phyloP scores from a whole-genome alignment of 2,113 vertebrate genomes.

The Xenopus borealis region DNA sequence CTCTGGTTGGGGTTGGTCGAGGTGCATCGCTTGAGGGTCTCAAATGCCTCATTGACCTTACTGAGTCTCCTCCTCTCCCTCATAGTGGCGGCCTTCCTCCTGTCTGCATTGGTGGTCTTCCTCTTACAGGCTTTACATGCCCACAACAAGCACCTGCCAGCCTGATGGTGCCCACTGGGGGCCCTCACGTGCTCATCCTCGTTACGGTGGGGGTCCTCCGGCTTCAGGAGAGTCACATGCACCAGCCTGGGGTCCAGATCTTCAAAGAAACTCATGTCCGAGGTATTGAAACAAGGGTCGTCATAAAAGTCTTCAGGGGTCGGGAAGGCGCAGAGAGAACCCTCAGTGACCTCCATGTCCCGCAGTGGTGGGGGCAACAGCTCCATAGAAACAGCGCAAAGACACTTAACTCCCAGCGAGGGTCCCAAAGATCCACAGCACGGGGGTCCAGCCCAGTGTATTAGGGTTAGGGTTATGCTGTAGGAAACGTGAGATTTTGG shows the following conservation, averaged over 20 bases:
- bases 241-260: slow-evolving; percentile 93
- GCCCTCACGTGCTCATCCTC: slow-evolving; percentile 94
- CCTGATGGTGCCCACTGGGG: slow-evolving; percentile 93
- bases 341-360: slow-evolving; percentile 84
- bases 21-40: slow-evolving; percentile 94
- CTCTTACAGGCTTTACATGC: slow-evolving; percentile 97
- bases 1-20: slow-evolving; percentile 88
- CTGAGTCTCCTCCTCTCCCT: slow-evolving; percentile 85
- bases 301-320: slow-evolving; percentile 90
- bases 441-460: too few species aligned
- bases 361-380: slow-evolving; percentile 51
- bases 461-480: too few species aligned
- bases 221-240: slow-evolving; percentile 83
- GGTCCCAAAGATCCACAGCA: background rate
- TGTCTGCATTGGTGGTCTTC: slow-evolving; percentile 93
- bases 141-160: slow-evolving; percentile 92
- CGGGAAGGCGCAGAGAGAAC: slow-evolving; percentile 83
- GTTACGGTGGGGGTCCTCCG: slow-evolving; percentile 70
- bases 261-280: slow-evolving; percentile 96
- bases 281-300: slow-evolving; percentile 92
- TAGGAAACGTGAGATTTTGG: background rate
- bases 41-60: slow-evolving; percentile 96
- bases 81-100: slow-evolving; percentile 93
- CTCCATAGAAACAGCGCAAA: background rate
- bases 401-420: background rate